Percentiles rank a stretch among this genome's conserved stretches.
Conservation (phyloP, 2,888 invertebrate genomes). For the Unio pictorum region DNA sequence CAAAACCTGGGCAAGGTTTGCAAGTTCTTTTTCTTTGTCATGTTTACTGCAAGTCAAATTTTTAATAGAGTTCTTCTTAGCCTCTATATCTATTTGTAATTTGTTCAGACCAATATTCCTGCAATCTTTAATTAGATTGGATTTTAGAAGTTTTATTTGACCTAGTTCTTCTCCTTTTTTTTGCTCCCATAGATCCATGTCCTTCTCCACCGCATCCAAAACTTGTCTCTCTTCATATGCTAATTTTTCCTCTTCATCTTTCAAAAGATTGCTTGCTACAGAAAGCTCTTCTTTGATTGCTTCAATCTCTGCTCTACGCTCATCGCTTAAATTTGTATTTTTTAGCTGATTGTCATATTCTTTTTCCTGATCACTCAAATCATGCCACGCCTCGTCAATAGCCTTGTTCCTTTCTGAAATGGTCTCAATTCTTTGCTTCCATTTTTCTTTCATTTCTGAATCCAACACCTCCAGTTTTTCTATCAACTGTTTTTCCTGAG, state of each 20-base stretch:
- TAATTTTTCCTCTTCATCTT: conserved; percentile 52
- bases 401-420: conserved; percentile 42
- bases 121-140: conserved; percentile 72
- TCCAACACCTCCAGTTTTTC: conserved; percentile 40
- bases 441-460: conserved; percentile 41
- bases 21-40: conserved; percentile 20
- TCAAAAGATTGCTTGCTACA: conserved; percentile 43
- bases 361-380: conserved; percentile 38
- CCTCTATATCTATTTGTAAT: conserved; percentile 30
- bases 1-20: conserved; percentile 22
- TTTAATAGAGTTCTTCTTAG: conserved; percentile 21
- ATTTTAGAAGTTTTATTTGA: conserved; percentile 68
- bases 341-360: conserved; percentile 25
- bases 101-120: conserved; percentile 24
- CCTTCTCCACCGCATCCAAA: conserved; percentile 53
- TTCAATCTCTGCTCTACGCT: conserved; percentile 42
- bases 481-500: conserved; percentile 22
- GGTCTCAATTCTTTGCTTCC: conserved; percentile 46
- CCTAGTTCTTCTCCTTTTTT: conserved; percentile 69
- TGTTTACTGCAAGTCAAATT: conserved; percentile 19
- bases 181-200: conserved; percentile 73
- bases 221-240: conserved; percentile 48
- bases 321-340: conserved; percentile 25
- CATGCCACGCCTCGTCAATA: conserved; percentile 46
- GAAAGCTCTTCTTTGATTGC: conserved; percentile 46